Percentiles rank a stretch among this genome's conserved stretches.
These are phyloP conservation scores for Alosa sapidissima DNA, from an alignment of 2,797 vertebrate genomes.

Conservation along the genomic window DNA sequence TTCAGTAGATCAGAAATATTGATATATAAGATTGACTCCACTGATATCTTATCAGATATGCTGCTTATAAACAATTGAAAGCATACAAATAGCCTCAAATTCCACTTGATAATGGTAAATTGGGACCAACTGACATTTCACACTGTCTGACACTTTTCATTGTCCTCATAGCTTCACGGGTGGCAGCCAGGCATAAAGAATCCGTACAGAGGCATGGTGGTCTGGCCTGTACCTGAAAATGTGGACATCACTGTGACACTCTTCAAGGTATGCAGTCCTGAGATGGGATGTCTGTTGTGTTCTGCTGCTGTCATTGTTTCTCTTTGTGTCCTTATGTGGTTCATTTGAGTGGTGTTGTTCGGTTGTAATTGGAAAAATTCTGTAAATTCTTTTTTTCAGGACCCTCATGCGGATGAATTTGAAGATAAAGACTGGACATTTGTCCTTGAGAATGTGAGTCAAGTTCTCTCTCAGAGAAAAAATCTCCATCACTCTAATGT, in stretches of 20 bases:
- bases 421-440: slow-evolving; percentile 95
- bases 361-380: background rate
- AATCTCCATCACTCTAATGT: background rate
- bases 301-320: background rate
- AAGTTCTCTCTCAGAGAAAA: background rate
- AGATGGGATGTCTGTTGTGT: background rate
- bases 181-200: slow-evolving; percentile 94
- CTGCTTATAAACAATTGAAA: background rate
- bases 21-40: too few species aligned
- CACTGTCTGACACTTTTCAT: slow-evolving; percentile 28
- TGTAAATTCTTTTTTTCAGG: slow-evolving; percentile 61
- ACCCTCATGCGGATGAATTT: slow-evolving; percentile 83
- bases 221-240: slow-evolving; percentile 91
- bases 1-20: background rate
- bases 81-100: background rate
- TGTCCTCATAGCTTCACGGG: slow-evolving; percentile 79
- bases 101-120: background rate
- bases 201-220: slow-evolving; percentile 86
- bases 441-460: slow-evolving; percentile 86
- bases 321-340: background rate
- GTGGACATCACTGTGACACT: slow-evolving; percentile 90
- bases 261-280: slow-evolving; percentile 77
- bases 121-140: background rate
- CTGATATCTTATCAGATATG: too few species aligned
- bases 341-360: background rate